phyloP scores from a whole-genome alignment of 2,113 vertebrate species.

The Caranx melampygus region DNA sequence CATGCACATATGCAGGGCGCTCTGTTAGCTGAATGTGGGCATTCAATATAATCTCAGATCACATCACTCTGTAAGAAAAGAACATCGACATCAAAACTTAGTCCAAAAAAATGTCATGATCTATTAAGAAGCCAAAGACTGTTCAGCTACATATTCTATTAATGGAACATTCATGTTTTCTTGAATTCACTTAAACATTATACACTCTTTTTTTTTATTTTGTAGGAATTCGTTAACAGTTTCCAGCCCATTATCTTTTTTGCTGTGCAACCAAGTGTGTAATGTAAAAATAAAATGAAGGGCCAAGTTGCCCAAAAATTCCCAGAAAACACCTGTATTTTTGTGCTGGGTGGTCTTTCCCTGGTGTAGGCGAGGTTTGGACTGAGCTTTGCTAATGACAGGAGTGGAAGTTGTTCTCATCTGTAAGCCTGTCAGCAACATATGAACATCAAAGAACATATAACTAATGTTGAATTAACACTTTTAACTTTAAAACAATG shows the following conservation, averaged over 20 bases:
- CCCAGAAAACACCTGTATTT: slow-evolving; percentile 80
- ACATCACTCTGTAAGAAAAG: not conserved
- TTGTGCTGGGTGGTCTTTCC: slow-evolving; percentile 75
- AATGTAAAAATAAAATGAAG: not conserved
- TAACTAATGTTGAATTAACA: not conserved
- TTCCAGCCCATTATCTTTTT: slow-evolving; percentile 69
- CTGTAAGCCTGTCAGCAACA: slow-evolving; percentile 82
- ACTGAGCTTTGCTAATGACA: slow-evolving; percentile 79
- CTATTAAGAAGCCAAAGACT: not conserved
- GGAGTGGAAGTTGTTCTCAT: slow-evolving; percentile 81
- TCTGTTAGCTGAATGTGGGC: not conserved
- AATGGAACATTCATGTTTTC: not conserved
- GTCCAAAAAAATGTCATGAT: not conserved
- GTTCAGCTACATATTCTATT: not conserved
- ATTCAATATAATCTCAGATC: not conserved
- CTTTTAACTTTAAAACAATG: not conserved
- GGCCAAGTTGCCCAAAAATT: slow-evolving; percentile 21
- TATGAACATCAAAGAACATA: slow-evolving; percentile 56
- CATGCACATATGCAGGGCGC: not conserved
- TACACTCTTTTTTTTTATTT: not conserved
- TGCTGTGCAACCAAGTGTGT: not conserved
- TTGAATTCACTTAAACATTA: not conserved
- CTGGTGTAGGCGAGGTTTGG: slow-evolving; percentile 74
- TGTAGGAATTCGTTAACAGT: slow-evolving; percentile 34
- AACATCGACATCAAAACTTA: not conserved